Evolutionary conservation across 2,888 invertebrate genomes (phyloP).

Genomic region (Tinea semifulvella): DNA sequence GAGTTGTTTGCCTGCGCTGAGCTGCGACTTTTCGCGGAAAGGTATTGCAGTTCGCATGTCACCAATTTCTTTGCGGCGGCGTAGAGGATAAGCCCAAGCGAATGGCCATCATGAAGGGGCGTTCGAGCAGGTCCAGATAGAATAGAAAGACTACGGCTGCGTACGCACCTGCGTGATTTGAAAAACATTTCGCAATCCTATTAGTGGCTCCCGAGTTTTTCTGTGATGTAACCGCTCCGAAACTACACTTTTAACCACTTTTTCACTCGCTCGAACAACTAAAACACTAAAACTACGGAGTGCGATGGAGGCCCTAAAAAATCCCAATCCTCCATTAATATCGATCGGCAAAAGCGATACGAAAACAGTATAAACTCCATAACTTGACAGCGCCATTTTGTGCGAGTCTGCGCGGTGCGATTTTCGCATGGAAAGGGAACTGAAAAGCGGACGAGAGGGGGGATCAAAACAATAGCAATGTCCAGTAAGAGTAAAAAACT

Average conservation of each 20-base stretch:
- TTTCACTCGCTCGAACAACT: slow-evolving; percentile 48
- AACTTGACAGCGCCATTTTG: slow-evolving; percentile 72
- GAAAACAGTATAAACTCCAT: slow-evolving; percentile 56
- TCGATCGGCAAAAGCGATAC: slow-evolving; percentile 70
- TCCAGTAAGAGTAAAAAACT: neutral
- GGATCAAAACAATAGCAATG: slow-evolving; percentile 28
- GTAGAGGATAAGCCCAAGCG: slow-evolving; percentile 65
- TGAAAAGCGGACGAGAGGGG: slow-evolving; percentile 50
- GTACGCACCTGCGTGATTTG: slow-evolving; percentile 93
- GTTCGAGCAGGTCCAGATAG: slow-evolving; percentile 91
- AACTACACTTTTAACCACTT: slow-evolving; percentile 58
- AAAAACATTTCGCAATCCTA: slow-evolving; percentile 58
- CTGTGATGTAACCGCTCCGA: slow-evolving; percentile 61
- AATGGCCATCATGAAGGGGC: slow-evolving; percentile 65
- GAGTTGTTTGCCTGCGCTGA: neutral
- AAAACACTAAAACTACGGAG: slow-evolving; percentile 47
- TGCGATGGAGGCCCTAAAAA: slow-evolving; percentile 57
- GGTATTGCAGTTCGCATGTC: slow-evolving; percentile 13
- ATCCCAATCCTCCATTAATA: slow-evolving; percentile 65
- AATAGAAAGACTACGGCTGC: slow-evolving; percentile 90
- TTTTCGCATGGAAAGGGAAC: slow-evolving; percentile 56
- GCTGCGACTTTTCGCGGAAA: neutral
- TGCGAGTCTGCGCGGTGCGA: slow-evolving; percentile 73
- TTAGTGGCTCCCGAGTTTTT: slow-evolving; percentile 47
- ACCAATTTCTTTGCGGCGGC: slow-evolving; percentile 62